Percentiles rank a stretch among this genome's conserved stretches.
These are phyloP conservation scores for Chrysomela aeneicollis DNA, from an alignment of 2,888 invertebrate species.

Conservation along the genomic window DNA sequence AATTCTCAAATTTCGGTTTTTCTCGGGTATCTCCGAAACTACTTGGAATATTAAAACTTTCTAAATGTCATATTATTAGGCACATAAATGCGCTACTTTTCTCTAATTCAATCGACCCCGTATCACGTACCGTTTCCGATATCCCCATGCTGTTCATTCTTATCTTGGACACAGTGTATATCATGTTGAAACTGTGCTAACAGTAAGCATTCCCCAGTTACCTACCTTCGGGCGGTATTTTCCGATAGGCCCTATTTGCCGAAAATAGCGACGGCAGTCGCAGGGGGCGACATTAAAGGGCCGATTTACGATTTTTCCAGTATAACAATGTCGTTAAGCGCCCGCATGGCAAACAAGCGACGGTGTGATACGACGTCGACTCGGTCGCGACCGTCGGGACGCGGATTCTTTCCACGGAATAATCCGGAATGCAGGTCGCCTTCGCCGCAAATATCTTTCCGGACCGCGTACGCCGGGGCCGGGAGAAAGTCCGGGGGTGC, in stretches of 20 bases:
- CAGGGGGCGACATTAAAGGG: conserved; percentile 36
- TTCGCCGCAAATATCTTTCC: conserved; percentile 44
- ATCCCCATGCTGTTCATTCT: too few relatives aligned
- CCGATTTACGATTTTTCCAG: conserved; percentile 43
- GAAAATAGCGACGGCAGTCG: conserved; percentile 24
- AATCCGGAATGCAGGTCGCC: conserved; percentile 53
- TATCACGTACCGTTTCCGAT: too few relatives aligned
- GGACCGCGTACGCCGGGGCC: conserved; percentile 13
- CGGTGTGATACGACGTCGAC: conserved; percentile 50
- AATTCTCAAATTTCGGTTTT: too few relatives aligned
- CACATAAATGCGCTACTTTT: too few relatives aligned
- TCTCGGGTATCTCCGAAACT: too few relatives aligned
- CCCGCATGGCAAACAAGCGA: conserved; percentile 54
- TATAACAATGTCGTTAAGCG: conserved; percentile 55
- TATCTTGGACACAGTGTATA: too few relatives aligned
- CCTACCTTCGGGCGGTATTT: conserved; percentile 20
- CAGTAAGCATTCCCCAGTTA: background rate
- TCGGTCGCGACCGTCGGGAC: conserved; percentile 46
- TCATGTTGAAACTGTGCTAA: too few relatives aligned
- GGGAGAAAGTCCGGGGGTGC: conserved; percentile 20
- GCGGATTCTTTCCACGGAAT: conserved; percentile 45
- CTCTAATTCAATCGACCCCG: too few relatives aligned
- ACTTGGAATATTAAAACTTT: too few relatives aligned
- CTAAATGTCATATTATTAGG: too few relatives aligned
- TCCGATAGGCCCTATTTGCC: conserved; percentile 31